Evolutionary conservation across 1,140 invertebrate genomes (phyloP).

Genomic region (Sycobia sp.): DNA sequence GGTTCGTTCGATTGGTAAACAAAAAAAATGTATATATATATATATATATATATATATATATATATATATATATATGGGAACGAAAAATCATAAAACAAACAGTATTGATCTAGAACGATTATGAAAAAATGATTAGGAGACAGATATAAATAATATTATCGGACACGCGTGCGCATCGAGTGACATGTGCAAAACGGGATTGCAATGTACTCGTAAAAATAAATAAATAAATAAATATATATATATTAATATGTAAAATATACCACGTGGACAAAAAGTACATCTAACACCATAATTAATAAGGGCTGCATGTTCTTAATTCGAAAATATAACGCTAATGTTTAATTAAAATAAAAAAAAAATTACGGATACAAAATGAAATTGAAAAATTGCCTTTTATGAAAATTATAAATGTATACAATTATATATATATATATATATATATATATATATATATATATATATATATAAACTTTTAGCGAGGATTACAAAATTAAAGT

Average conservation of each 20-base stretch:
- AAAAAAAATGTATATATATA: not conserved
- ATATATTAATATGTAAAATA: constrained; percentile 4
- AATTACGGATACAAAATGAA: no score
- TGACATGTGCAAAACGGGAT: constrained; percentile 6
- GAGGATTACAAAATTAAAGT: constrained; percentile 19
- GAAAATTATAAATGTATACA: no score
- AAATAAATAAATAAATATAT: constrained; percentile 1
- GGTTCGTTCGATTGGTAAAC: constrained; percentile 30
- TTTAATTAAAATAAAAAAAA: no score
- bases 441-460: not conserved
- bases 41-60: no score
- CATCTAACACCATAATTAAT: constrained; percentile 52
- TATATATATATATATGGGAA: no score
- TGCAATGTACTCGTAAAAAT: not conserved
- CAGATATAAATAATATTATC: constrained; percentile 3
- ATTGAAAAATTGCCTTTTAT: no score
- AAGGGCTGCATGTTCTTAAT: constrained; percentile 45
- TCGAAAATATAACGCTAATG: constrained; percentile 20
- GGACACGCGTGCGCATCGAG: not conserved
- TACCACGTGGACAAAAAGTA: constrained; percentile 33
- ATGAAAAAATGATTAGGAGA: constrained; percentile 1
- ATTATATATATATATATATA: no score
- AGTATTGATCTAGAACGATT: not conserved
- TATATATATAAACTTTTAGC: not conserved
- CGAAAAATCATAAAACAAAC: not conserved